Evolutionary conservation across 2,888 invertebrate species (phyloP).

Genomic region (Nomada ferruginata): DNA sequence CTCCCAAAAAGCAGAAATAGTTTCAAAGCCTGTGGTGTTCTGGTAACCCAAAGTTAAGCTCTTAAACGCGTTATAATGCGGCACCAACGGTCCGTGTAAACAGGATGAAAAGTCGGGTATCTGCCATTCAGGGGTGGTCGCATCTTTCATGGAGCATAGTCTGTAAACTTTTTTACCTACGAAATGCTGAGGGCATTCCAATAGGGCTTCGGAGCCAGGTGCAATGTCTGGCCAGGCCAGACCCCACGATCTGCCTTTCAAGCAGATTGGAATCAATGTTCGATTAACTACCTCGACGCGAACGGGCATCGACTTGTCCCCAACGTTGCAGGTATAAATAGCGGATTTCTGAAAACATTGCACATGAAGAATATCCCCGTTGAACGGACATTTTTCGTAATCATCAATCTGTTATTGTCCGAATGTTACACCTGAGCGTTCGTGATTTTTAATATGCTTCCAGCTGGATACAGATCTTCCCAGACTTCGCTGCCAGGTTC

Average conservation of each 20-base stretch:
- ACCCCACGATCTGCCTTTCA: slow-evolving; percentile 86
- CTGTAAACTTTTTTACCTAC: slow-evolving; percentile 81
- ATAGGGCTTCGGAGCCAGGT: slow-evolving; percentile 89
- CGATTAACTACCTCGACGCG: slow-evolving; percentile 88
- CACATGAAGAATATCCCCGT: not conserved
- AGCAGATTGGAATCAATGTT: slow-evolving; percentile 86
- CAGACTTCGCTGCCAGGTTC: slow-evolving; percentile 91
- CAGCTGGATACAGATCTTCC: slow-evolving; percentile 93
- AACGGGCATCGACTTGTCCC: slow-evolving; percentile 87
- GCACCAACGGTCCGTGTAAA: slow-evolving; percentile 87
- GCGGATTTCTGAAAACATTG: slow-evolving; percentile 88
- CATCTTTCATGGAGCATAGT: slow-evolving; percentile 87
- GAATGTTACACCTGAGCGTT: slow-evolving; percentile 88
- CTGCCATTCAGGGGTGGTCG: slow-evolving; percentile 90
- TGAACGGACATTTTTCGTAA: not conserved
- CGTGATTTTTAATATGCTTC: slow-evolving; percentile 92
- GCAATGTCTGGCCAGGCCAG: slow-evolving; percentile 89
- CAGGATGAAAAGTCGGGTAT: slow-evolving; percentile 91
- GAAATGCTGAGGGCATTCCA: slow-evolving; percentile 86
- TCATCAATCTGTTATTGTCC: not conserved
- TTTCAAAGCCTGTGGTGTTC: slow-evolving; percentile 86
- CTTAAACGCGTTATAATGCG: slow-evolving; percentile 88
- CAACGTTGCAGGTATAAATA: slow-evolving; percentile 91
- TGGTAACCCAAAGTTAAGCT: slow-evolving; percentile 88
- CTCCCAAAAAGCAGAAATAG: slow-evolving; percentile 86